Evolutionary conservation across 2,797 vertebrate species (phyloP).

Genomic region (Ciconia nigra): DNA sequence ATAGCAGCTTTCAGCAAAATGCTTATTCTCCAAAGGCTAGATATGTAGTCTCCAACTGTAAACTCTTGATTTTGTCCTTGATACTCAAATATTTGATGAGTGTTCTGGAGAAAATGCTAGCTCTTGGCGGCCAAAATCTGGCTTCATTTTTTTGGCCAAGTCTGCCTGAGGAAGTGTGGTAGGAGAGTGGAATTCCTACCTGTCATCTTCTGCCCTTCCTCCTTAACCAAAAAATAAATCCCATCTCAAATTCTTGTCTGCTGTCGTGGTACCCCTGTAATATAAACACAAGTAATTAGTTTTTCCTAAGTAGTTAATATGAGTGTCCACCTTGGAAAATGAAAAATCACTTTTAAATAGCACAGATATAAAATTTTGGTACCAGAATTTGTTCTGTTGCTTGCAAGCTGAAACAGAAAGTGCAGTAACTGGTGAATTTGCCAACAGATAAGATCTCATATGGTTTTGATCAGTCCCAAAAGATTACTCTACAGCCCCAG

Average conservation of each 20-base stretch:
- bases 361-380: not conserved
- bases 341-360: not conserved
- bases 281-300: not conserved
- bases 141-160: not conserved
- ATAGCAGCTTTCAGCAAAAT: not conserved
- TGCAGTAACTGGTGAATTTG: not conserved
- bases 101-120: not conserved
- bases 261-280: not conserved
- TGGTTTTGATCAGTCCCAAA: not conserved
- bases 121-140: not conserved
- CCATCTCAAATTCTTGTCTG: not conserved
- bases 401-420: not conserved
- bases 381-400: not conserved
- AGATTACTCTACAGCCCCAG: not conserved
- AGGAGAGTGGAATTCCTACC: not conserved
- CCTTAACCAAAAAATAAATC: not conserved
- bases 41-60: not conserved
- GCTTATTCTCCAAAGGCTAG: not conserved
- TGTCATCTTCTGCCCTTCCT: not conserved
- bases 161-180: not conserved
- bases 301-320: not conserved
- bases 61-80: not conserved
- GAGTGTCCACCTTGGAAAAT: not conserved
- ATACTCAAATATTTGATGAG: not conserved
- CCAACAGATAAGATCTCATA: not conserved